Evolutionary conservation across 1,140 invertebrate genomes (phyloP).

Genomic region (Diorhabda elongata): DNA sequence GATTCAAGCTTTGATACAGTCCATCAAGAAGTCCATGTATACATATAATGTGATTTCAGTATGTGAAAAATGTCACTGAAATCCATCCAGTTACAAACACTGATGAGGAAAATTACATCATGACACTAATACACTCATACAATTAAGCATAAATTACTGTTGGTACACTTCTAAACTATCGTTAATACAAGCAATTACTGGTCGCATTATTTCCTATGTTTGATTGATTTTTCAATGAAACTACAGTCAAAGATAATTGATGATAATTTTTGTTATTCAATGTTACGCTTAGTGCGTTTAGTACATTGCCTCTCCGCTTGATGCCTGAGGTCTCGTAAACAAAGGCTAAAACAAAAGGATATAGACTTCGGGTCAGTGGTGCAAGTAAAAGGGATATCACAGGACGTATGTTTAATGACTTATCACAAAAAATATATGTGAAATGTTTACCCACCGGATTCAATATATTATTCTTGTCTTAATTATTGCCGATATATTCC

Average conservation of each 20-base stretch:
- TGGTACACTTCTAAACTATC: neutral
- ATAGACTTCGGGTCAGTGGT: constrained; percentile 1
- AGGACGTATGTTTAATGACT: neutral
- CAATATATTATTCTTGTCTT: too few relatives aligned
- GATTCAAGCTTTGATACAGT: too few relatives aligned
- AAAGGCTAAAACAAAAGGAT: constrained; percentile 1
- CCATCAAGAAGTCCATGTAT: too few relatives aligned
- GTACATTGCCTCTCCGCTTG: neutral
- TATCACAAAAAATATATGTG: too few relatives aligned
- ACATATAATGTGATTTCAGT: too few relatives aligned
- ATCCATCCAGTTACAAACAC: too few relatives aligned
- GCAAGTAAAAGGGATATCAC: neutral
- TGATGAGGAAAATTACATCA: neutral
- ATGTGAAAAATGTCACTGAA: too few relatives aligned
- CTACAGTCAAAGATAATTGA: neutral
- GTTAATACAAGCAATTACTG: neutral
- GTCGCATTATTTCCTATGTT: neutral
- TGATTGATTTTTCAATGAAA: constrained; percentile 3
- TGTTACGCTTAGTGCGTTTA: neutral
- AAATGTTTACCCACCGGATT: too few relatives aligned
- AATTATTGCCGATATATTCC: too few relatives aligned
- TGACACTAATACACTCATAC: constrained; percentile 4
- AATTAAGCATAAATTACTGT: neutral
- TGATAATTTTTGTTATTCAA: constrained; percentile 1
- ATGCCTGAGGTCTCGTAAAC: constrained; percentile 1